Evolutionary conservation across 2,113 vertebrate genomes (phyloP), one percentile per base, ranked within the genome.

Genomic region (Larimichthys polyactis): DNA sequence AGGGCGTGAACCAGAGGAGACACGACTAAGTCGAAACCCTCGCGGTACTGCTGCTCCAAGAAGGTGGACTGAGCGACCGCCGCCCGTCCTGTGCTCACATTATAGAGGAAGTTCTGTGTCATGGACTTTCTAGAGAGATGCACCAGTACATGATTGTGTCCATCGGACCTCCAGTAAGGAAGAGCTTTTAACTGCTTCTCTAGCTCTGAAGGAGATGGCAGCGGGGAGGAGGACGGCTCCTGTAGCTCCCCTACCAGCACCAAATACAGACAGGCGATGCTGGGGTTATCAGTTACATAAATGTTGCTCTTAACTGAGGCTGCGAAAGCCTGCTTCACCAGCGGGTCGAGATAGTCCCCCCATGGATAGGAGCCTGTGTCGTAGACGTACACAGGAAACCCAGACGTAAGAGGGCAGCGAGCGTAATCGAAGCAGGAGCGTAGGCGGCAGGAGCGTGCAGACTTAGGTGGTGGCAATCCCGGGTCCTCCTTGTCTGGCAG

Each of bases 351-450:
- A 73, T 94, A 93, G 10, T 93, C 96, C 29, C 96, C 97, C 89
- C 97, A 97, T 72, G 94, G 87, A 79, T 96, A 97, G 65, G 96
- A 95, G 2, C 95, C 96, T 0, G 96, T 96, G 91, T 98, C 97
- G 79, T 99, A 99, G 54, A 99, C 97, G 0, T 97, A 99, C 60
- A 99, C 98, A 0, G 98, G 98, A 79, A 99, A 99, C 24, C 98
- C 97, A 2, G 98, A 99, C 0, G 98, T 99, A 67, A 99, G 94
- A 0, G 98, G 98, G 87, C 98, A 99, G 24, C 98, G 97, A 0
- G 98, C 98, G 58, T 99, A 99, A 94, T 99, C 97, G 0, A 99
- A 99, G 89, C 98, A 99, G 67, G 96, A 97, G 86, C 97, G 96
- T 1, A 99, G 94, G 62, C 97, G 96, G 88, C 98, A 99, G 68